These are phyloP conservation scores for Tetrao urogallus DNA, from an alignment of 2,113 vertebrate species.

Conservation along the genomic window DNA sequence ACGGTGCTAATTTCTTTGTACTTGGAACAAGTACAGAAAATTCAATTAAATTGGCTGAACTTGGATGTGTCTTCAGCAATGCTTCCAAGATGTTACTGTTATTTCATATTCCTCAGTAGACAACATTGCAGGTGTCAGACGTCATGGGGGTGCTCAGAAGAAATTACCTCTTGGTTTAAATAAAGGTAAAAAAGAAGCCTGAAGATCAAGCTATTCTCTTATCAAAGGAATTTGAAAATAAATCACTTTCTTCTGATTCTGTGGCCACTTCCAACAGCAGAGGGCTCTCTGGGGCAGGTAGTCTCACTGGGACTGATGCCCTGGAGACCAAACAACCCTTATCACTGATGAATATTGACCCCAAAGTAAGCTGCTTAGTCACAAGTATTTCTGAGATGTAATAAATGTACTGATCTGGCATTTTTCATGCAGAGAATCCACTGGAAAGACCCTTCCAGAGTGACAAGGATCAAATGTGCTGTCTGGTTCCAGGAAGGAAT, in stretches of 20 bases:
- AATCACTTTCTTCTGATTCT: neutral
- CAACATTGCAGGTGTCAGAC: neutral
- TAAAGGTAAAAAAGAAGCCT: neutral
- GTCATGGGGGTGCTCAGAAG: neutral
- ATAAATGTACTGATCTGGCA: neutral
- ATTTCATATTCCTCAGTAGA: neutral
- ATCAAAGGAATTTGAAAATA: neutral
- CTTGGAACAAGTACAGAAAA: neutral
- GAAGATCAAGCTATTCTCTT: neutral
- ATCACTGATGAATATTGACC: neutral
- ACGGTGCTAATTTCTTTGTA: constrained; percentile 49
- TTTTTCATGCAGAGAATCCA: neutral
- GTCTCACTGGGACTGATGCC: neutral
- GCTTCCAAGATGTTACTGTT: constrained; percentile 13
- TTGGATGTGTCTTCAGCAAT: neutral
- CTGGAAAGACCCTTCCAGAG: neutral
- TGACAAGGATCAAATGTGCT: neutral
- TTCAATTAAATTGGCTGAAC: constrained; percentile 58
- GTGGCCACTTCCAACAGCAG: neutral
- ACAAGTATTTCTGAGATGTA: neutral
- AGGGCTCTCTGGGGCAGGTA: neutral
- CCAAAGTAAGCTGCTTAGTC: neutral
- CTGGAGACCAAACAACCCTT: neutral
- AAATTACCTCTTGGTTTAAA: neutral
- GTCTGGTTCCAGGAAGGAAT: neutral